Conservation (phyloP, 2,797 vertebrate species). For the Cryptoprocta ferox region DNA sequence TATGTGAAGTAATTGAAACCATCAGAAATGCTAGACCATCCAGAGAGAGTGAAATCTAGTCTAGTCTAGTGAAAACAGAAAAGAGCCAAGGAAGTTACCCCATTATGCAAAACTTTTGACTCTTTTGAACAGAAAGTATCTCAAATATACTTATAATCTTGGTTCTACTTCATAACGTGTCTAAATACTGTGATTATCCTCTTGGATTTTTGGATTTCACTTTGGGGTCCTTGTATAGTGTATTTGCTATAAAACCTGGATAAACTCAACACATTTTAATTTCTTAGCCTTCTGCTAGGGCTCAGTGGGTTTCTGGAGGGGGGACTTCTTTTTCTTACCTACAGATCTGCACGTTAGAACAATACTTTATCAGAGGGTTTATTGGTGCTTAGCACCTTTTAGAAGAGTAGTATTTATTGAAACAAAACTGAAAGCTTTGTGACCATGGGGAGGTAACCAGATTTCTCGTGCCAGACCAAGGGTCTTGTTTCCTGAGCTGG, state of each 20-base stretch:
- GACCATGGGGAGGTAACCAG: not conserved
- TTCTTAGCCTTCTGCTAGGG: not conserved
- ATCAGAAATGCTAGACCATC: not conserved
- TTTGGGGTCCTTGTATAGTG: not conserved
- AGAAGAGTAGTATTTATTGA: not conserved
- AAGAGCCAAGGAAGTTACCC: not conserved
- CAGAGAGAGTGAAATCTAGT: no score
- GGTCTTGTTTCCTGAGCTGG: slow-evolving; percentile 32
- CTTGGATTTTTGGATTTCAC: not conserved
- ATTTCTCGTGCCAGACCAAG: slow-evolving; percentile 6
- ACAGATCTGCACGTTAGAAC: not conserved
- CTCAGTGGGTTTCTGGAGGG: not conserved
- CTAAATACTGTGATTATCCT: not conserved
- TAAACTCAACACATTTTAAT: not conserved
- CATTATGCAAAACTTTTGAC: not conserved
- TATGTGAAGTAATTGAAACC: not conserved
- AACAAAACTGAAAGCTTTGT: slow-evolving; percentile 30
- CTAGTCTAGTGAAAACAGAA: not conserved
- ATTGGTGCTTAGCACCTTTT: not conserved
- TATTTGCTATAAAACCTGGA: not conserved
- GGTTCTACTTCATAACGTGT: not conserved
- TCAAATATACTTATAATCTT: not conserved
- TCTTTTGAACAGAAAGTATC: slow-evolving; percentile 13
- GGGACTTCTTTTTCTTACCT: not conserved
- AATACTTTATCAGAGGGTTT: not conserved